Percentiles rank a stretch among this genome's conserved stretches.
Conservation (phyloP, 2,113 vertebrate species). For the Phasianus colchicus region DNA sequence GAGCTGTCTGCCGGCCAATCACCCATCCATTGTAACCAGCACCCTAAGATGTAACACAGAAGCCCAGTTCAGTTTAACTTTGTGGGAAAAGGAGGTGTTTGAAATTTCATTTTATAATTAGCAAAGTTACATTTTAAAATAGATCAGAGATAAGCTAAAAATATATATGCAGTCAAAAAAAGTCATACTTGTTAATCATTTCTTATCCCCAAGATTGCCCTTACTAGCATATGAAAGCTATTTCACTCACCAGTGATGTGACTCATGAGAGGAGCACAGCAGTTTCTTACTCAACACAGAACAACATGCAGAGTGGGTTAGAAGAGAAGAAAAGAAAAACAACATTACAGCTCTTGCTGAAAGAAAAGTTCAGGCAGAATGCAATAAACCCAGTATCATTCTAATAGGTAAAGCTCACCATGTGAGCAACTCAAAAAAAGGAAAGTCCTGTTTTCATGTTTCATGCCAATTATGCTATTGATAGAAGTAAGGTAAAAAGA, state of each 20-base stretch:
- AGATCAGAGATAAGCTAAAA: not conserved
- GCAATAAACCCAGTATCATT: not conserved
- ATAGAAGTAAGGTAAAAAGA: not conserved
- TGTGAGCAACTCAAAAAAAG: not conserved
- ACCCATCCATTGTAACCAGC: constrained; percentile 93
- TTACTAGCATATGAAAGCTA: not conserved
- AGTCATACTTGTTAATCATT: not conserved
- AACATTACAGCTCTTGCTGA: not conserved
- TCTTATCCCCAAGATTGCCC: not conserved
- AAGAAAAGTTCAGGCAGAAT: not conserved
- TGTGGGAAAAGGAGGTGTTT: not conserved
- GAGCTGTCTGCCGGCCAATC: constrained; percentile 88
- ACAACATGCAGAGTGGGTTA: constrained; percentile 31
- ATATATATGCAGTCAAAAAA: not conserved
- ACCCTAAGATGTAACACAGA: constrained; percentile 77
- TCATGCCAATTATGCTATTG: not conserved
- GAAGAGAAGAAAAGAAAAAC: not conserved
- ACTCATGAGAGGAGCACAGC: constrained; percentile 23
- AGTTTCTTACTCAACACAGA: constrained; percentile 10
- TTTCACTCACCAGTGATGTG: constrained; percentile 45
- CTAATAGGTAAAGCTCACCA: not conserved
- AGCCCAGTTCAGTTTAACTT: not conserved
- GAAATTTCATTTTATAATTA: not conserved
- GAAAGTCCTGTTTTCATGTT: not conserved
- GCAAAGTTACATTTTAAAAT: not conserved